Evolutionary conservation across 2,797 vertebrate species (phyloP), one percentile per base, ranked within the genome.

Genomic region (Gorsachius magnificus): DNA sequence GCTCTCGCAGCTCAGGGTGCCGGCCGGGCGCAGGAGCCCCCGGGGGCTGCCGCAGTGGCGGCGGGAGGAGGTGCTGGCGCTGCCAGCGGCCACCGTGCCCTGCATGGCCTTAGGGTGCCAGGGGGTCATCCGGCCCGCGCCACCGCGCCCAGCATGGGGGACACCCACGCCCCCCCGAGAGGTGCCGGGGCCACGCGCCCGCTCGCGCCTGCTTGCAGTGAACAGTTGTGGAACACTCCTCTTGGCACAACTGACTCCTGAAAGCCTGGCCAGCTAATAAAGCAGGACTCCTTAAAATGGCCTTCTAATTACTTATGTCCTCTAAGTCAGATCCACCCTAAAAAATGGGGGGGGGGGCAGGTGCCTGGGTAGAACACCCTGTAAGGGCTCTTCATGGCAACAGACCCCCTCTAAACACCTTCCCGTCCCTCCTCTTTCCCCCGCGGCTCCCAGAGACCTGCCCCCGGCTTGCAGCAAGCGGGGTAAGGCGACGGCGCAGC

Each of bases 1-100:
- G n/a, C 25, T 35, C 26, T 4, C 10, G 50, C 33, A 28, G 36
- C 50, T 28, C 18, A 4, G 24, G 18, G 28, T 29, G 35, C 3
- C 11, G 0, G 0, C 16, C 7, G 51, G 69, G 70, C n/a, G 7
- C 38, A 13, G 53, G n/a, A 36, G 14, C 46, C 28, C 11, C 13
- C 8, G 1, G 2, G 21, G 24, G 36, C 80, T 36, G 50, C 36
- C 2, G 4, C 38, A 2, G 4, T 1, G 1, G 38, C 1, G 1
- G 12, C 46, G 9, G 57, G 24, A n/a, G 33, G 29, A 24, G 12
- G n/a, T 70, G 64, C 77, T 25, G 45, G 77, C 19, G 3, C 7
- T 6, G 70, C 41, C 84, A 29, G 38, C 1, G 1, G 21, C 26
- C 2, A 0, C 4, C 3, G 60, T 66, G 66, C 35, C 53, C 53